Conservation (phyloP, 2,113 vertebrate genomes). For the Accipiter virgatus region DNA sequence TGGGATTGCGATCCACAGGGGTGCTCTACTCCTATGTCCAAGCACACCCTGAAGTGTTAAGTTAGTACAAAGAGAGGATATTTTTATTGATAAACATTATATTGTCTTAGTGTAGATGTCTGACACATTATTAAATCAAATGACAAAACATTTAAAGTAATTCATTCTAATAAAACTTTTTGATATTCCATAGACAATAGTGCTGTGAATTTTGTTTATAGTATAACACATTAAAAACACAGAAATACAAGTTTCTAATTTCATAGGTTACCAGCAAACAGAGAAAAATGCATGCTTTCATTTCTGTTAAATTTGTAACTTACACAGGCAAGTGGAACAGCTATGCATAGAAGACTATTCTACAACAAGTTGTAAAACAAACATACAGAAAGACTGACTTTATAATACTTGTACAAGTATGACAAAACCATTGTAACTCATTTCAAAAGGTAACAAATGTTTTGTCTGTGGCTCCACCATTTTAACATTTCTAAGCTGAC, state of each 20-base stretch:
- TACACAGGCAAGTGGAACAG: constrained; percentile 47
- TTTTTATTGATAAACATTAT: constrained; percentile 48
- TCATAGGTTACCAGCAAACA: constrained; percentile 55
- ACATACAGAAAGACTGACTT: constrained; percentile 49
- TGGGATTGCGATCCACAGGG: neutral
- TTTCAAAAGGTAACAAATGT: constrained; percentile 51
- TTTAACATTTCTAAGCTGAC: constrained; percentile 7
- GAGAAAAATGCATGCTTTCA: constrained; percentile 62
- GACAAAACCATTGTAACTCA: constrained; percentile 45
- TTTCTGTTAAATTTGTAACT: constrained; percentile 47
- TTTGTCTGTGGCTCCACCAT: constrained; percentile 43
- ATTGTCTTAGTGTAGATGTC: constrained; percentile 48
- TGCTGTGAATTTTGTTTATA: constrained; percentile 55
- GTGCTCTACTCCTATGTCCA: neutral
- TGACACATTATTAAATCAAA: constrained; percentile 55
- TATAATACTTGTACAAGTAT: constrained; percentile 42
- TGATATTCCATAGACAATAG: constrained; percentile 66
- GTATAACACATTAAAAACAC: constrained; percentile 59
- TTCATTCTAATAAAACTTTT: constrained; percentile 45
- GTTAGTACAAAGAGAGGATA: constrained; percentile 44
- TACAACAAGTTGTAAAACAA: constrained; percentile 55
- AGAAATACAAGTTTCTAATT: constrained; percentile 56
- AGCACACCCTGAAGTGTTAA: constrained; percentile 10
- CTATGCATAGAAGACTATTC: constrained; percentile 19
- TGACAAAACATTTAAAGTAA: constrained; percentile 62